These are phyloP conservation scores for Chironomus tepperi DNA, from an alignment of 1,140 invertebrate genomes.

Conservation along the genomic window DNA sequence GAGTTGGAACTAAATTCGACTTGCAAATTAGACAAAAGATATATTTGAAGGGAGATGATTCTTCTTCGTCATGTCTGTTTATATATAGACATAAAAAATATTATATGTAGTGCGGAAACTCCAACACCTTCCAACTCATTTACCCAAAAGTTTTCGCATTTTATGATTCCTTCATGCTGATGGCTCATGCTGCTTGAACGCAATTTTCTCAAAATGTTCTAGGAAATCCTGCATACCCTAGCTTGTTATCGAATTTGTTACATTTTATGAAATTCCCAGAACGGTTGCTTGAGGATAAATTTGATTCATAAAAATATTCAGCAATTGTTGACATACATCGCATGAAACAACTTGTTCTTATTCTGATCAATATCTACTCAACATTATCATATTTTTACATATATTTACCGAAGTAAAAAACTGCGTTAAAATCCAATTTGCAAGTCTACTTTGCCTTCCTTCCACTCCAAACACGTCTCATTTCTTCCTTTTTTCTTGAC, in stretches of 20 bases:
- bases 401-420: no score
- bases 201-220: not conserved
- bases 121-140: conserved; percentile 8
- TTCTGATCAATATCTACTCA: no score
- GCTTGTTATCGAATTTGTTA: no score
- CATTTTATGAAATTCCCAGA: no score
- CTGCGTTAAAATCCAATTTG: no score
- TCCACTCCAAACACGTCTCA: not conserved
- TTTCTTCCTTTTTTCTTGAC: not conserved
- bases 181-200: not conserved
- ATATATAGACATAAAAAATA: not conserved
- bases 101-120: not conserved
- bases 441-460: no score
- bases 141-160: not conserved
- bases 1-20: not conserved
- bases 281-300: no score
- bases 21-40: not conserved
- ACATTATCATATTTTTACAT: no score
- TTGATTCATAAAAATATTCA: no score
- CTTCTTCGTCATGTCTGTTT: not conserved
- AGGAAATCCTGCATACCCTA: no score
- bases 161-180: not conserved
- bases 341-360: no score
- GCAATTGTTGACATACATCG: no score
- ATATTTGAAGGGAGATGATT: not conserved